These are phyloP conservation scores for Pseudorhiza aurosa DNA, from an alignment of 30 jellyfish, hydroid and myxozoan species.

Conservation along the genomic window DNA sequence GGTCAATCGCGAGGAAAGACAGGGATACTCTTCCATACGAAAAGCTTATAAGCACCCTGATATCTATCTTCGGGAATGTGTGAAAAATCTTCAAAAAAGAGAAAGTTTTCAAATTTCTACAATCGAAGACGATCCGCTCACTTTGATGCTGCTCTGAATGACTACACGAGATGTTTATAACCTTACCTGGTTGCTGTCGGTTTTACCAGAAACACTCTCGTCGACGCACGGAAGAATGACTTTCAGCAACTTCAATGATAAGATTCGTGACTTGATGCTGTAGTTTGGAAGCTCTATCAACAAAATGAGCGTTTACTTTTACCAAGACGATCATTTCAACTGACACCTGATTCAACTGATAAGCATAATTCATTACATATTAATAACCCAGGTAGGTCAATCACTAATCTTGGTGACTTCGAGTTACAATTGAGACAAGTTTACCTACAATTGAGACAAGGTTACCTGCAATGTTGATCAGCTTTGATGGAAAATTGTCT, in stretches of 20 bases:
- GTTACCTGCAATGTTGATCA: constrained; percentile 42
- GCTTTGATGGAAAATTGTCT: constrained; percentile 23
- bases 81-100: too few species aligned
- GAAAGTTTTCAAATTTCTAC: too few species aligned
- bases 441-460: not conserved
- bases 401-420: too few species aligned
- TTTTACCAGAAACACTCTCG: not conserved
- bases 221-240: constrained; percentile 27
- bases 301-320: not conserved
- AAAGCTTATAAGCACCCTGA: too few species aligned
- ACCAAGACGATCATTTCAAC: too few species aligned
- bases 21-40: too few species aligned
- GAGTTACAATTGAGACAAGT: too few species aligned
- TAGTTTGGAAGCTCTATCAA: constrained; percentile 4
- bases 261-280: constrained; percentile 18
- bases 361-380: not conserved
- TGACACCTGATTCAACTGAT: not conserved
- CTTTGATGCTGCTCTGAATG: too few species aligned
- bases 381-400: not conserved
- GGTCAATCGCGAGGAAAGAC: too few species aligned
- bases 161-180: too few species aligned
- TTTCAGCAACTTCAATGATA: constrained; percentile 43
- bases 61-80: too few species aligned
- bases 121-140: too few species aligned
- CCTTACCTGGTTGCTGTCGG: constrained; percentile 16